phyloP scores from a whole-genome alignment of 2,888 invertebrate species.

The Leucania comma region DNA sequence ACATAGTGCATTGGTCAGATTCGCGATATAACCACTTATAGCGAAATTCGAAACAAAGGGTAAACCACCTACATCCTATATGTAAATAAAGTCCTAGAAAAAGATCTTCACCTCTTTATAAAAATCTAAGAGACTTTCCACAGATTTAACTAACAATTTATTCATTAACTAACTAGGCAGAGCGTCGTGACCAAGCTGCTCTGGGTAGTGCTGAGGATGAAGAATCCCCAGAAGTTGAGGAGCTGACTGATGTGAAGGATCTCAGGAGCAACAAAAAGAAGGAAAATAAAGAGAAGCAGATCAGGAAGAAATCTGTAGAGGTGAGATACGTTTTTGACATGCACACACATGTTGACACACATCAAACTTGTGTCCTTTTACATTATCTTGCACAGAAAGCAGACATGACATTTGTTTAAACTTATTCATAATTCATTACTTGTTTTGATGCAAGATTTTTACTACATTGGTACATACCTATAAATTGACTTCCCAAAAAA shows the following conservation, averaged over 20 bases:
- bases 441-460: not conserved
- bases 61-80: not conserved
- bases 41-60: too few species aligned
- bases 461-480: not conserved
- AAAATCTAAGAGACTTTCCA: constrained; percentile 37
- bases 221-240: constrained; percentile 78
- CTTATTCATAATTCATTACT: too few species aligned
- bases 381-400: not conserved
- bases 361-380: not conserved
- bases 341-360: accelerated
- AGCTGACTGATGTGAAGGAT: constrained; percentile 86
- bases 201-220: constrained; percentile 73
- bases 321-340: constrained; percentile 59
- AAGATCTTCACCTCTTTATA: constrained; percentile 14
- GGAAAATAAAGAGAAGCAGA: constrained; percentile 88
- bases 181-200: constrained; percentile 82
- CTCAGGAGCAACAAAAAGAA: constrained; percentile 88
- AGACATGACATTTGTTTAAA: not conserved
- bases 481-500: too few species aligned
- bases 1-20: too few species aligned
- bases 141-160: constrained; percentile 45
- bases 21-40: too few species aligned
- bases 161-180: constrained; percentile 72
- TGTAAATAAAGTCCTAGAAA: constrained; percentile 4
- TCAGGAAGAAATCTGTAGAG: constrained; percentile 84